Evolutionary conservation across 2,797 vertebrate genomes (phyloP).

Genomic region (Pachyuromys duprasi): DNA sequence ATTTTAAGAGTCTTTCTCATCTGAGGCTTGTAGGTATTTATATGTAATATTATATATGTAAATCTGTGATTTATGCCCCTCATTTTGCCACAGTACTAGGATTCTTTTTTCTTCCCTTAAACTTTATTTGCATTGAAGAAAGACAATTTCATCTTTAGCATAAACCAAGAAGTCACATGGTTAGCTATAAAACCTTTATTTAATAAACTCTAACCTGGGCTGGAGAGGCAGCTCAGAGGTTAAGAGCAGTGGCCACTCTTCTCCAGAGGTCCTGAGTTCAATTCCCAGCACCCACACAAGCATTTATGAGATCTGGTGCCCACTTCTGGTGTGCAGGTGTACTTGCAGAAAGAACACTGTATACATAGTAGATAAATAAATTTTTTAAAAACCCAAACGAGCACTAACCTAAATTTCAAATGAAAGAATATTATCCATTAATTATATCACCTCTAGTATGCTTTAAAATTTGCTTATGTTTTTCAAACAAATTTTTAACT

Average conservation of each 20-base stretch:
- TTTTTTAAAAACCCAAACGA: too few relatives aligned
- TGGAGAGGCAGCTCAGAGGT: too few relatives aligned
- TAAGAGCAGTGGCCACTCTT: too few relatives aligned
- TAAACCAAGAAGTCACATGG: constrained; percentile 5
- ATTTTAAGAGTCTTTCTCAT: constrained; percentile 22
- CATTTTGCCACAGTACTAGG: background rate
- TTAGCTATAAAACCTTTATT: constrained; percentile 44
- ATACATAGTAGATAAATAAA: too few relatives aligned
- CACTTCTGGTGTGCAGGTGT: too few relatives aligned
- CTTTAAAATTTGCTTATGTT: background rate
- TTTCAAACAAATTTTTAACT: constrained; percentile 49
- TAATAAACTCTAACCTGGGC: constrained; percentile 34
- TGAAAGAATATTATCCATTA: constrained; percentile 33
- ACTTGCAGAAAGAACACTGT: too few relatives aligned
- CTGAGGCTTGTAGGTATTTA: background rate
- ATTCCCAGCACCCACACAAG: too few relatives aligned
- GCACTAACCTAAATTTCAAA: constrained; percentile 37
- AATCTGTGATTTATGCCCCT: background rate
- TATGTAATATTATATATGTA: too few relatives aligned
- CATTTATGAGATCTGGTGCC: too few relatives aligned
- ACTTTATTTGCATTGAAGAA: constrained; percentile 58
- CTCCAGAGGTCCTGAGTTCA: too few relatives aligned
- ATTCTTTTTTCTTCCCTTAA: constrained; percentile 43
- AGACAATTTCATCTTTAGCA: constrained; percentile 13
- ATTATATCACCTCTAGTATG: background rate